phyloP scores from a whole-genome alignment of 2,888 invertebrate species.

The Mythimna vitellina region DNA sequence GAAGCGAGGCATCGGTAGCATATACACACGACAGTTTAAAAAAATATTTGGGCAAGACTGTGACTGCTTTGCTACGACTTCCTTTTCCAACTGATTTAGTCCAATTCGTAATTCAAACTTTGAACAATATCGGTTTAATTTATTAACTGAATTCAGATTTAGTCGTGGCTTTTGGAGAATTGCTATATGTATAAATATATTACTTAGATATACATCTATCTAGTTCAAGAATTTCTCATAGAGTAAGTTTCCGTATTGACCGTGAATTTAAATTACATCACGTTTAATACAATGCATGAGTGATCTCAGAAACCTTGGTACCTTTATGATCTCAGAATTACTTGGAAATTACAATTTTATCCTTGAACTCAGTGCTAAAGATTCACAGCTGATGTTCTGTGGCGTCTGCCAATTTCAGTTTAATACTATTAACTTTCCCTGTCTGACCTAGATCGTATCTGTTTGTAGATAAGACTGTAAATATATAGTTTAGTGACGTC shows the following conservation, averaged over 20 bases:
- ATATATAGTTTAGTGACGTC: constrained; percentile 77
- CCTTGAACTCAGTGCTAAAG: constrained; percentile 52
- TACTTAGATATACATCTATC: neutral
- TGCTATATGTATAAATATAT: neutral
- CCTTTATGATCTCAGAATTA: constrained; percentile 51
- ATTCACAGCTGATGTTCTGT: constrained; percentile 21
- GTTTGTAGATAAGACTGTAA: constrained; percentile 66
- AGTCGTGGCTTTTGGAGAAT: neutral
- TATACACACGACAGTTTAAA: neutral
- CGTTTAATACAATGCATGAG: constrained; percentile 33
- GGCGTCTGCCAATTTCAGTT: constrained; percentile 50
- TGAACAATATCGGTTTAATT: neutral
- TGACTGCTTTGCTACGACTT: neutral
- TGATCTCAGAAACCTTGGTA: constrained; percentile 47
- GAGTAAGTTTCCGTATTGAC: constrained; percentile 27
- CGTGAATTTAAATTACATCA: constrained; percentile 42
- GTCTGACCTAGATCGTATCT: constrained; percentile 61
- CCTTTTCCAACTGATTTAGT: neutral
- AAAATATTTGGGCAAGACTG: neutral
- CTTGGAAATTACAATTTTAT: constrained; percentile 44
- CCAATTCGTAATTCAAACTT: neutral
- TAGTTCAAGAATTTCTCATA: constrained; percentile 28
- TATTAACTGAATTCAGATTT: neutral
- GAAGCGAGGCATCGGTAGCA: neutral
- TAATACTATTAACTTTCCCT: constrained; percentile 52